Base-by-base conservation (phyloP, 2,797 vertebrate species). In the Myotis vivesi region DNA sequence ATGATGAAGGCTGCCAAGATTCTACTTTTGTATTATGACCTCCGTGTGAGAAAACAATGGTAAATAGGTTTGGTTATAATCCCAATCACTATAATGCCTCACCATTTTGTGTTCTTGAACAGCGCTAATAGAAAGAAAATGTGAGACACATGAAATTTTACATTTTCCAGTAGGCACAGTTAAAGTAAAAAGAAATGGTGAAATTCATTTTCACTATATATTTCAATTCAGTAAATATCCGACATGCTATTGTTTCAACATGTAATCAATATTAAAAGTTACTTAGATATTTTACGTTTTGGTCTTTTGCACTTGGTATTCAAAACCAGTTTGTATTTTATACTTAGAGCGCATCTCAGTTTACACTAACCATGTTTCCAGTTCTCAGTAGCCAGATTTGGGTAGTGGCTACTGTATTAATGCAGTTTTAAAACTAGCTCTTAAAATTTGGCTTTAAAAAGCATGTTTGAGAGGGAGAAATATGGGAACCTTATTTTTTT, bases 371-470 rank as follows among this genome's bases (percentile, higher is more conserved):
- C 22, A 71, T 62, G 41, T 36, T 86, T 82, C 72, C 84, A 1
- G 38, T 76, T 57, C 80, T 73, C 57, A 68, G 12, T 10, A 75
- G 68, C 72, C 53, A n/a, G 5, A 1, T 44, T 36, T 33, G 36
- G 28, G 16, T 66, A 55, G 82, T 85, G 68, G 28, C 62, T 87
- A 17, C 53, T 87, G 1, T 30, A 5, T 36, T 59, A 22, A 51
- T 64, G 7, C n/a, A 75, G 44, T 87, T 36, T 36, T 91, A 68
- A 55, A 95, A 44, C 68, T 73, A 55, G 72, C 80, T 95, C 75
- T 94, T 94, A 46, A 83, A 85, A 91, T 12, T 30, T 68, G 38
- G 2, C 80, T 94, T 93, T 87, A 84, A 36, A 87, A 89, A 82
- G 28, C 66, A 76, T 51, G 22, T 77, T 36, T 59, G 73, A 44